Conservation (phyloP, 1,140 invertebrate genomes). For the Cydia pomonella region DNA sequence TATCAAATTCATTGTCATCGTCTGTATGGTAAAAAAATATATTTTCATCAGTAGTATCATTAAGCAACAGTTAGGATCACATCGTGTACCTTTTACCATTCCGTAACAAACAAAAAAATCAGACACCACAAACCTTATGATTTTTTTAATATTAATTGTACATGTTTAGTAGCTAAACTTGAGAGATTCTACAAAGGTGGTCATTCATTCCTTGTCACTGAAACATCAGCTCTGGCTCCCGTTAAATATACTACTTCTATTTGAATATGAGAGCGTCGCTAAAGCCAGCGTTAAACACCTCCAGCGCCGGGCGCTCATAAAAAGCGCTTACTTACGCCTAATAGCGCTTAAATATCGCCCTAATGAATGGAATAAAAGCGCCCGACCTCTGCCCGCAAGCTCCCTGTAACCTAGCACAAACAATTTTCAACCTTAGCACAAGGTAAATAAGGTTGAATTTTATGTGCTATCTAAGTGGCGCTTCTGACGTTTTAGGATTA, state of each 20-base stretch:
- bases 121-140: no score
- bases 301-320: constrained; percentile 35
- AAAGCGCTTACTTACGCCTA: constrained; percentile 52
- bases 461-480: neutral
- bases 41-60: no score
- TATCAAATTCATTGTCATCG: no score
- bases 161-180: no score
- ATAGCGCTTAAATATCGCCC: constrained; percentile 55
- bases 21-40: no score
- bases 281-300: constrained; percentile 5
- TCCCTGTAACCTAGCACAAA: constrained; percentile 26
- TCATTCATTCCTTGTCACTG: neutral
- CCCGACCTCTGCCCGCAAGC: constrained; percentile 34
- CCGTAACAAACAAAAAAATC: no score
- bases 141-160: no score
- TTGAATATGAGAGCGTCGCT: neutral
- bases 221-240: constrained; percentile 9
- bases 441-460: constrained; percentile 34
- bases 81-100: no score
- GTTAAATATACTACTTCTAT: neutral
- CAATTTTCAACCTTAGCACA: constrained; percentile 36
- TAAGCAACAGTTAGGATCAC: no score
- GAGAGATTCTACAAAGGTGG: no score
- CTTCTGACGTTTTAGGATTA: constrained; percentile 44
- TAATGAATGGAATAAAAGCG: constrained; percentile 54